Base-by-base conservation (phyloP, 1,140 invertebrate genomes). In the Rhyacophila brunnea region DNA sequence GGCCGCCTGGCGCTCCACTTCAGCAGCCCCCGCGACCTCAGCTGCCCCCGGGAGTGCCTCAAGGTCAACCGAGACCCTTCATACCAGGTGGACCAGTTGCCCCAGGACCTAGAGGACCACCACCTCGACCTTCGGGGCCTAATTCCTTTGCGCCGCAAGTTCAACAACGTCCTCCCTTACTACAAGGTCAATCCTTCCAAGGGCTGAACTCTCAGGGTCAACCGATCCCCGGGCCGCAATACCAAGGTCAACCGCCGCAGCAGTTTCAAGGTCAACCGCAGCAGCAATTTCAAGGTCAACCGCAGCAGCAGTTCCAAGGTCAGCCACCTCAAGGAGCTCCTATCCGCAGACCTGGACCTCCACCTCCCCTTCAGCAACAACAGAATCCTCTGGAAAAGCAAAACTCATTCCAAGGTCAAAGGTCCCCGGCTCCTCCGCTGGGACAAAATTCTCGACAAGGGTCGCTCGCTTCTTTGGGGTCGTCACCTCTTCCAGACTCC, bases 391-490 rank as follows among this genome's bases (percentile, higher is more conserved):
- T 59, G n/a, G 58, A 64, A 45, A 64, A 55, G 32, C 58, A 57
- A n/a, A 58, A 61, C 35, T 55, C 50, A 10, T 58, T 62, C 38
- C 56, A 54, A 43, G 51, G 53, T 7, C 58, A 54, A 4, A 43
- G 58, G 17, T 54, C 54, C 9, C 67, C 68, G 18, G 66, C 67
- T 10, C 56, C 65, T 9, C 52, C 50, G 5, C 58, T 71, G 46
- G 69, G 63, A 32, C 71, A 68, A 55, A 57, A 75, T 45, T 68
- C 72, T 3, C 68, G 75, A 42, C 77, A 78, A 68, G 66, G 74
- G 20, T 78, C 75, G 17, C 71, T 77, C 64, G 69, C 70, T 53
- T 71, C 74, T 55, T 60, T 76, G 15, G 46, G 45, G 18, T 20
- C 49, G 4, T 0, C 48, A 6, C 50, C 54, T 35, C 47, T 60